Base-by-base conservation (phyloP, 2,797 vertebrate genomes). In the Diceros bicornis region DNA sequence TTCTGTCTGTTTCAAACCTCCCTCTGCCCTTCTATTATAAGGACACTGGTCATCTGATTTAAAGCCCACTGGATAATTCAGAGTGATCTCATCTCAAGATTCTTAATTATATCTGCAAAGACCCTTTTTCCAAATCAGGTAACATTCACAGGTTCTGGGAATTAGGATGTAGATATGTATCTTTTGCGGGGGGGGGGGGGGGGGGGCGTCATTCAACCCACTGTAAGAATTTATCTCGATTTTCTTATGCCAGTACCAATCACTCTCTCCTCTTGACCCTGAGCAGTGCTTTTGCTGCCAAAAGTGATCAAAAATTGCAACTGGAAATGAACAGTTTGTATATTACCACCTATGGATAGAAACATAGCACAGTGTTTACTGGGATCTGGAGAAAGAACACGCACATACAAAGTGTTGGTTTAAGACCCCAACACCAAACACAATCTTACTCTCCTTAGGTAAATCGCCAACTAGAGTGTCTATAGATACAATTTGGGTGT, bases 71-170 rank as follows among this genome's bases (percentile, higher is more conserved):
- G 6, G 32, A 12, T 32, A 72, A 52, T 62, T 32, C 57, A 83
- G 12, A 10, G 74, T 47, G 20, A 82, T 47, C 32, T 83, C 34
- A 89, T 66, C 17, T 64, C 16, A 86, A 57, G 18, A 87, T 59
- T 55, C 57, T 78, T 91, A 71, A 64, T 79, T 74, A 44, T 23
- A 64, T 29, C 34, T 23, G 14, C 7, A 86, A 89, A 96, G 23
- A 69, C 23, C n/a, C 16, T 91, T 94, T 97, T 44, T 61, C 41
- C 27, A 91, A 91, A 74, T 81, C 57, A 64, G 32, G 21, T 55
- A 18, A 3, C 32, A 62, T 47, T 83, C n/a, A n/a, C 12, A 61
- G 61, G 41, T 92, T 71, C 62, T 50, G 55, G 81, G 37, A 34
- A 66, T 29, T 44, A 23, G 55, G 3, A 47, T 0, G 2, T 5